These are phyloP conservation scores for Ellobium chinense DNA, from an alignment of 2,888 invertebrate species.

Conservation along the genomic window DNA sequence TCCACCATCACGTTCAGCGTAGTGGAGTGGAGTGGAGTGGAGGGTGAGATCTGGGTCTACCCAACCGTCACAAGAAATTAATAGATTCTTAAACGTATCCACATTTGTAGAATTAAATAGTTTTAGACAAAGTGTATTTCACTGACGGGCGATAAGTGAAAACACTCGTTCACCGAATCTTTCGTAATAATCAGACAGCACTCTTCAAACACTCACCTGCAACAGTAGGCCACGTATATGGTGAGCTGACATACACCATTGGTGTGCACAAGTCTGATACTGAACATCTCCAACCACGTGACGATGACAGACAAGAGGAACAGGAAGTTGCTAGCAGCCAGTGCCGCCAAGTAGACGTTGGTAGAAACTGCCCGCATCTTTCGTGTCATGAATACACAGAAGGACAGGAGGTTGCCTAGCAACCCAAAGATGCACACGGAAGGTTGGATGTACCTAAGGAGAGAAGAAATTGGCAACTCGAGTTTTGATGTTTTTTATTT, in stretches of 20 bases:
- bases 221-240: slow-evolving; percentile 83
- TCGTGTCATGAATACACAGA: slow-evolving; percentile 86
- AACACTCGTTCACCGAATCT: too few relatives aligned
- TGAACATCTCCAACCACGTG: slow-evolving; percentile 63
- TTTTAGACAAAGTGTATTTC: too few relatives aligned
- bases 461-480: too few relatives aligned
- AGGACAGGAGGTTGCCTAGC: slow-evolving; percentile 87
- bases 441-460: slow-evolving; percentile 82
- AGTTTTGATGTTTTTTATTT: too few relatives aligned
- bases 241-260: slow-evolving; percentile 85
- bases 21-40: too few relatives aligned
- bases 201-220: slow-evolving; percentile 42
- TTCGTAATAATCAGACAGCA: too few relatives aligned
- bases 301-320: slow-evolving; percentile 40
- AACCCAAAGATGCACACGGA: slow-evolving; percentile 85
- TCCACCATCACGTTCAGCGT: too few relatives aligned
- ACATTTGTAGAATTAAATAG: too few relatives aligned
- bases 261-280: slow-evolving; percentile 57
- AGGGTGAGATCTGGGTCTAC: too few relatives aligned
- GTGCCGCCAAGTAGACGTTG: slow-evolving; percentile 87
- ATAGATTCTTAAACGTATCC: too few relatives aligned
- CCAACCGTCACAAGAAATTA: too few relatives aligned
- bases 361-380: slow-evolving; percentile 88
- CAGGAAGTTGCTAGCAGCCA: slow-evolving; percentile 86
- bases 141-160: too few relatives aligned